Evolutionary conservation across 2,113 vertebrate species (phyloP).

Genomic region (Zosterops japonicus): DNA sequence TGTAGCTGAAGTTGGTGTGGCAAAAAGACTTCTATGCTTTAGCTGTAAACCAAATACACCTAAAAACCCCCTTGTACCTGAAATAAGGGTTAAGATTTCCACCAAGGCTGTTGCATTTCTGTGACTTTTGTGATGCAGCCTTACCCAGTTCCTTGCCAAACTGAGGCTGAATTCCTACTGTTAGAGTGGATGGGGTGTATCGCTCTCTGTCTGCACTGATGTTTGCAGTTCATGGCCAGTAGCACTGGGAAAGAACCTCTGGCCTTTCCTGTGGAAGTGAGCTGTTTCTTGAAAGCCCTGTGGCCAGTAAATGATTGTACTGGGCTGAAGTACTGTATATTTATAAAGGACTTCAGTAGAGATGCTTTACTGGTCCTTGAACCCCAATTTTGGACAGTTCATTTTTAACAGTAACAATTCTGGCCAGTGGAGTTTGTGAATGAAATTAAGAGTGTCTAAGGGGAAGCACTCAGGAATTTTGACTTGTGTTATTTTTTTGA

Average conservation of each 20-base stretch:
- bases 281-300: not conserved
- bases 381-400: not conserved
- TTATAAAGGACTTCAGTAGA: slow-evolving; percentile 19
- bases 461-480: slow-evolving; percentile 9
- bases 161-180: not conserved
- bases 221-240: not conserved
- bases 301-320: not conserved
- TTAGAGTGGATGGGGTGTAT: not conserved
- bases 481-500: not conserved
- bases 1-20: slow-evolving; percentile 8
- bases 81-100: not conserved
- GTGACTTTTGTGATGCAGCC: not conserved
- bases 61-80: not conserved
- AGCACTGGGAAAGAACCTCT: not conserved
- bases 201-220: not conserved
- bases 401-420: not conserved
- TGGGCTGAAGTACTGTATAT: slow-evolving; percentile 22
- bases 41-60: slow-evolving; percentile 19
- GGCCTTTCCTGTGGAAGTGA: not conserved
- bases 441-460: not conserved
- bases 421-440: not conserved
- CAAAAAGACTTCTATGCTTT: not conserved
- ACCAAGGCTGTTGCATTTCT: not conserved
- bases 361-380: not conserved
- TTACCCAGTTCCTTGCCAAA: not conserved